A percentile compares a stretch with the other conserved stretches of the same genome.
Evolutionary conservation across 2,888 invertebrate genomes (phyloP).

Genomic region (Catocala fraxini): DNA sequence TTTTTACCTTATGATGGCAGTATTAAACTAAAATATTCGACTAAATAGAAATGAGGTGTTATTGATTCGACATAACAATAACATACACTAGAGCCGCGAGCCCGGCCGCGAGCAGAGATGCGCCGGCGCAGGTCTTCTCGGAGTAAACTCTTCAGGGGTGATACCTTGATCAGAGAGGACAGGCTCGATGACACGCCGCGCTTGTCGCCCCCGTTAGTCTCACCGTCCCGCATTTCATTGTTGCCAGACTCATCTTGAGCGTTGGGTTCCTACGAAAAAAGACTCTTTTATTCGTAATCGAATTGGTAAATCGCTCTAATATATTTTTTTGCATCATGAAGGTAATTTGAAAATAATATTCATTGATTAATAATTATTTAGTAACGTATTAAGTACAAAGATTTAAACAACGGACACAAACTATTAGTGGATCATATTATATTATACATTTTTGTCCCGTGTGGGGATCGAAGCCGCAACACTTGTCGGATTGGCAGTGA

Average conservation of each 20-base stretch:
- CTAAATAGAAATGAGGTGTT: conserved; percentile 4
- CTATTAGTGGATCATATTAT: no score
- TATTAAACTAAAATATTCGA: no score
- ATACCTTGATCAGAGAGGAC: conserved; percentile 93
- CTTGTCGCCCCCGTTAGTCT: conserved; percentile 76
- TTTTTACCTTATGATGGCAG: no score
- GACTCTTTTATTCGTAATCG: neutral
- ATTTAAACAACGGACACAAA: no score
- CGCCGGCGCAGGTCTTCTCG: conserved; percentile 94
- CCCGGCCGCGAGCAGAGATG: conserved; percentile 91
- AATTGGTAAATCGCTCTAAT: no score
- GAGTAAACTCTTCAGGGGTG: conserved; percentile 94
- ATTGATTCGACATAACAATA: conserved; percentile 43
- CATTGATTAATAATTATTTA: no score
- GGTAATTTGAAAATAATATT: no score
- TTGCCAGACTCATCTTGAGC: conserved; percentile 68
- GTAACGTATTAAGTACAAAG: no score
- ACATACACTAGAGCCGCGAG: conserved; percentile 82
- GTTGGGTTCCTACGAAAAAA: conserved; percentile 69
- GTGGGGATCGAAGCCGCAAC: no score
- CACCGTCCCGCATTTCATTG: conserved; percentile 69
- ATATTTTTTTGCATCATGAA: no score
- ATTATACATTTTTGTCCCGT: no score
- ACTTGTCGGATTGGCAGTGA: no score
- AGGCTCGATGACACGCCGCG: conserved; percentile 89